Evolutionary conservation across 2,113 vertebrate species (phyloP), one percentile per base, ranked within the genome.

Genomic region (Ciconia stormi): DNA sequence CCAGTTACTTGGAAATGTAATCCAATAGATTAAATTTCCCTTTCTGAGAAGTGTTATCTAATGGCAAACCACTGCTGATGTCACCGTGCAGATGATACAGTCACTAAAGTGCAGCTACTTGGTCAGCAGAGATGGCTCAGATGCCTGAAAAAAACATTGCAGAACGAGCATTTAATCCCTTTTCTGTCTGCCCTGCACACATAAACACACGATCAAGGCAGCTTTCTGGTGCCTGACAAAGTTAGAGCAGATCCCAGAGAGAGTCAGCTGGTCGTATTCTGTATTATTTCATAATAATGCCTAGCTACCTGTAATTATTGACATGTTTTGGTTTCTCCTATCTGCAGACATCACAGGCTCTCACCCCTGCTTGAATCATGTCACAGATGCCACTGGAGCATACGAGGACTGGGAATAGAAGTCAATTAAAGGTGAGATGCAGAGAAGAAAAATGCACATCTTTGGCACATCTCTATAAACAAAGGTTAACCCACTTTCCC

Each of bases 41-140:
- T 88, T 96, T 93, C 93, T 81, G 76, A 92, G 88, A 94, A 94
- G 76, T 8, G 36, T 74, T 82, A 79, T 13, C 85, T 78, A 70
- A 59, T 2, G 9, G 19, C 49, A 93, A 93, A 70, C 13, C 46
- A 76, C 17, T 17, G 16, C 29, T 88, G 81, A 70, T 59, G 63
- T 89, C 88, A 90, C n/a, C 3, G 2, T 27, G 38, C 53, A 58
- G 67, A 81, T 36, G 42, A 80, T 29, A 14, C 3, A 17, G 53
- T 62, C 72, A 21, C 26, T 46, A 3, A 67, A 65, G 30, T 65
- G 44, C 36, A 73, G 36, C 20, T 66, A n/a, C 38, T 89, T 42
- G 16, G 38, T 82, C 55, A 84, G 23, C 40, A 85, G 70, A 82
- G 34, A 18, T 38, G 19, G 40, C 29, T 84, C 30, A 36, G 65